Evolutionary conservation across 2,113 vertebrate species (phyloP).

Genomic region (Anoplopoma fimbria): DNA sequence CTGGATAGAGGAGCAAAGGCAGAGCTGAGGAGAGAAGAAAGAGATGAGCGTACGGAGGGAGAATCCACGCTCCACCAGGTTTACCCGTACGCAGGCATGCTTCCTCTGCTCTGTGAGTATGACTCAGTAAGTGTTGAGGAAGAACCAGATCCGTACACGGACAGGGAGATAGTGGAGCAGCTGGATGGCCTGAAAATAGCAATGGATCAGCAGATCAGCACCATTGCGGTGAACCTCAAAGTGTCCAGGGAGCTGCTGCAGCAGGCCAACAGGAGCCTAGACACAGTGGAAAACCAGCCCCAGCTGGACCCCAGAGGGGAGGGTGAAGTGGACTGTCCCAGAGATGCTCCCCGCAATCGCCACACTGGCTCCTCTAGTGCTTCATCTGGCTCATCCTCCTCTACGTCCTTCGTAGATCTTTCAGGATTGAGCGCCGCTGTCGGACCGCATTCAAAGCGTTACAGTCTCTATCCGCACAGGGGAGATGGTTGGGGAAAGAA

Average conservation of each 20-base stretch:
- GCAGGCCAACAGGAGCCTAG: slow-evolving; percentile 57
- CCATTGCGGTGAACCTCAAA: slow-evolving; percentile 69
- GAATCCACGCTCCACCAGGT: not conserved
- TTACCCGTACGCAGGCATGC: not conserved
- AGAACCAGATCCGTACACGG: not conserved
- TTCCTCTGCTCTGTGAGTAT: not conserved
- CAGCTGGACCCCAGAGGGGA: not conserved
- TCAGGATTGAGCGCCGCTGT: slow-evolving; percentile 32
- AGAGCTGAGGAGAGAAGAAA: not conserved
- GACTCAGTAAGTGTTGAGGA: not conserved
- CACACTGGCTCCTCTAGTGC: not conserved
- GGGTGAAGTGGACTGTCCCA: not conserved
- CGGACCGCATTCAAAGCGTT: slow-evolving; percentile 55
- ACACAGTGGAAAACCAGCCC: not conserved
- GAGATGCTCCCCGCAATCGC: not conserved
- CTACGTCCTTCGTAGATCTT: not conserved
- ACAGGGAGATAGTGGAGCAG: not conserved
- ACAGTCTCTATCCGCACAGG: slow-evolving; percentile 6
- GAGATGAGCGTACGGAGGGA: not conserved
- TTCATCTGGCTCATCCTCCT: not conserved
- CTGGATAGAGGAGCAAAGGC: not conserved
- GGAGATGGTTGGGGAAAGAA: not conserved
- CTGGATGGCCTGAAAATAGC: not conserved
- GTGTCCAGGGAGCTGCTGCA: slow-evolving; percentile 68
- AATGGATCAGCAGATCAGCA: slow-evolving; percentile 44